Evolutionary conservation across 1,140 invertebrate species (phyloP), one percentile per base, ranked within the genome.

Genomic region (Nasonia giraulti): DNA sequence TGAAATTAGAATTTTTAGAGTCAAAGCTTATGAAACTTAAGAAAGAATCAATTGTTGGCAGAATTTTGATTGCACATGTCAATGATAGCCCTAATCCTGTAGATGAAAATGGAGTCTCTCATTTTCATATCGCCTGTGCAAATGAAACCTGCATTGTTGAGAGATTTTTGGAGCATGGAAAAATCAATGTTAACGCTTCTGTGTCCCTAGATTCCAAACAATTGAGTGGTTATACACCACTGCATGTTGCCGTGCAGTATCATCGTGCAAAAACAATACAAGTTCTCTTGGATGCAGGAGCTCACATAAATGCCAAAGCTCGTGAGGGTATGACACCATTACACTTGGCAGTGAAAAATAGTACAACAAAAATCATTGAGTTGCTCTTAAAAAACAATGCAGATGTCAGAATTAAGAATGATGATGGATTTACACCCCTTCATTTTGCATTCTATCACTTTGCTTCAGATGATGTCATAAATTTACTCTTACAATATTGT

Each of bases 11-110:
- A n/a, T 62, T 62, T 62, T 62, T 62, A 5, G 55, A 62, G 17
- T 62, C 55, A 20, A 62, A 62, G 17, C 17, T 73, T 2, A 73
- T 37, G 69, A 37, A 73, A n/a, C 69, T 73, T 37, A 73, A 37
- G 27, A 37, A 73, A 12, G 27, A 31, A 31, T 73, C 69, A 4
- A 73, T 73, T 3, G 27, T 73, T 73, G 27, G 17, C 10, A 73
- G 69, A 73, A 33, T 73, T 31, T 33, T 73, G 27, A 73, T 73
- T 73, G 69, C 69, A 20, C 55, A 62, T 73, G 69, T n/a, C 11
- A 5, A 33, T 73, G 33, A 33, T 12, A 12, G 11, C 3, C 27
- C 27, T 37, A 73, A 73, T 73, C 69, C 27, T 33, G 33, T 73
- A 12, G 17, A 31, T 20, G 27, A 62, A 20, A 62, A 62, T 7